Conservation (phyloP, 2,888 invertebrate genomes). For the Chaetogeoica ovagalla region DNA sequence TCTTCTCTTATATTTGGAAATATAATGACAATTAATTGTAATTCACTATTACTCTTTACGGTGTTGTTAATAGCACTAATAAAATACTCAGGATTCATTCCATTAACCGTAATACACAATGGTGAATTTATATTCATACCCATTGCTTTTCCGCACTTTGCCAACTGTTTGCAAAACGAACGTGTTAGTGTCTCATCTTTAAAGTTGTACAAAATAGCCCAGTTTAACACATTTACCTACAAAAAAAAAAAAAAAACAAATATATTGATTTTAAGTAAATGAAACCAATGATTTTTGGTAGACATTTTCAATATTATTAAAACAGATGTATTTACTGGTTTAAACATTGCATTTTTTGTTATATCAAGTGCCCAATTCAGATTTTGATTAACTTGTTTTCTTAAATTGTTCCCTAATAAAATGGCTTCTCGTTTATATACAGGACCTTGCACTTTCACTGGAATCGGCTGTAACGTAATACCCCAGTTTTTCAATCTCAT, state of each 20-base stretch:
- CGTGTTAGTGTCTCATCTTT: slow-evolving; percentile 66
- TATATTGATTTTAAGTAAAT: too few species aligned
- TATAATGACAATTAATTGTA: slow-evolving; percentile 79
- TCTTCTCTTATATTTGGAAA: slow-evolving; percentile 81
- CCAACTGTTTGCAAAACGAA: slow-evolving; percentile 30
- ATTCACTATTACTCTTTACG: slow-evolving; percentile 55
- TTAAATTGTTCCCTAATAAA: slow-evolving; percentile 65
- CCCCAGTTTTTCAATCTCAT: slow-evolving; percentile 81
- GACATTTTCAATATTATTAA: too few species aligned
- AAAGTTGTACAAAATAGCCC: slow-evolving; percentile 72
- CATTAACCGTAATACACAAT: neutral
- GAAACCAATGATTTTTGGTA: too few species aligned
- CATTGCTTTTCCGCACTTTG: neutral
- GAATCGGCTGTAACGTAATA: slow-evolving; percentile 66
- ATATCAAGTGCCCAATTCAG: slow-evolving; percentile 75
- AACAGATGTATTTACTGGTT: slow-evolving; percentile 63
- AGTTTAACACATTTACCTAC: slow-evolving; percentile 67
- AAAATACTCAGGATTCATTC: slow-evolving; percentile 17
- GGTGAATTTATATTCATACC: slow-evolving; percentile 34
- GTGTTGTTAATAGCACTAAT: neutral
- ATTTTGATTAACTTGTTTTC: slow-evolving; percentile 61
- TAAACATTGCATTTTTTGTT: slow-evolving; percentile 66
- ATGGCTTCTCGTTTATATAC: slow-evolving; percentile 70
- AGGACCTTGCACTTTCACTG: slow-evolving; percentile 67
- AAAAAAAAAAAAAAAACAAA: slow-evolving; percentile 37